Evolutionary conservation across 1,140 invertebrate genomes (phyloP).

Genomic region (Zaprionus inermis): DNA sequence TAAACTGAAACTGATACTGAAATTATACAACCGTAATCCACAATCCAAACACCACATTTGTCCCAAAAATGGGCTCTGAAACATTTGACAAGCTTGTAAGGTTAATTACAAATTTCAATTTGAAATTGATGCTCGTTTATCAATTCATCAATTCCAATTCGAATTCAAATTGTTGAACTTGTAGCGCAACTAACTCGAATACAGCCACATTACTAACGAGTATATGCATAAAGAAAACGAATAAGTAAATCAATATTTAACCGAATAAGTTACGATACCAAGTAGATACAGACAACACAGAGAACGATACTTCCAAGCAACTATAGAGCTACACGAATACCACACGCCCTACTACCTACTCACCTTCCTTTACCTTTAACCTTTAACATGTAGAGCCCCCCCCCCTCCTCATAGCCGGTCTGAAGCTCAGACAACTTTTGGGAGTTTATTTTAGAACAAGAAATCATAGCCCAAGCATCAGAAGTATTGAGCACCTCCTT

Average conservation of each 20-base stretch:
- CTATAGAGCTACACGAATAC: constrained; percentile 74
- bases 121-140: constrained; percentile 23
- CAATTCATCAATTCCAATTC: constrained; percentile 31
- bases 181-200: constrained; percentile 51
- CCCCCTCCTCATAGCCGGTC: neutral
- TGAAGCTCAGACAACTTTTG: constrained; percentile 1
- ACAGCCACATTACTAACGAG: constrained; percentile 29
- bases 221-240: constrained; percentile 29
- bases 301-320: constrained; percentile 80
- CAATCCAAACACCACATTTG: neutral
- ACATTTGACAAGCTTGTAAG: neutral
- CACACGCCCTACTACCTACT: constrained; percentile 2
- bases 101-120: constrained; percentile 13
- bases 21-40: constrained; percentile 3
- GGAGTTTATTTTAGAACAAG: neutral
- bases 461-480: constrained; percentile 12
- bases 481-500: constrained; percentile 2
- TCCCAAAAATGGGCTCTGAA: neutral
- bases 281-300: constrained; percentile 39
- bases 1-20: constrained; percentile 31
- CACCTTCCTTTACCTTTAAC: neutral
- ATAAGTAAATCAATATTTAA: constrained; percentile 58
- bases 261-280: constrained; percentile 64
- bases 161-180: constrained; percentile 78
- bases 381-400: neutral